phyloP scores from a whole-genome alignment of 2,797 vertebrate genomes.

The Ptychobarbus kaznakovi region DNA sequence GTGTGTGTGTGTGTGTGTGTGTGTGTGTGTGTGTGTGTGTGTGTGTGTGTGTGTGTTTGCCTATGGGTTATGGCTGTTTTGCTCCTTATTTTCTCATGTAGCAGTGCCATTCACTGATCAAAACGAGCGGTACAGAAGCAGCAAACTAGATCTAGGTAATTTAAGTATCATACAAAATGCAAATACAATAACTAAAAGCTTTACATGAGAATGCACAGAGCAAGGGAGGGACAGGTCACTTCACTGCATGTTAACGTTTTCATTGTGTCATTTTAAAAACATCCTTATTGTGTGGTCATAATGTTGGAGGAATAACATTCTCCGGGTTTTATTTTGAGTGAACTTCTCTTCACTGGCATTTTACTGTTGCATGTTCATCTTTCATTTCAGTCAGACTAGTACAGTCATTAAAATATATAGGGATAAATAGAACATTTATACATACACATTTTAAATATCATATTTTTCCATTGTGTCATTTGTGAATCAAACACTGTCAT shows the following conservation, averaged over 20 bases:
- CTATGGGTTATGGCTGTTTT: background rate
- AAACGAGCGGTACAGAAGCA: background rate
- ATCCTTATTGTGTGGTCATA: background rate
- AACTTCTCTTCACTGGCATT: background rate
- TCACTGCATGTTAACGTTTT: background rate
- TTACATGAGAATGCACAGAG: background rate
- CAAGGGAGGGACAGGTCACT: background rate
- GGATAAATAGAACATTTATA: background rate
- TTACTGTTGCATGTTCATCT: background rate
- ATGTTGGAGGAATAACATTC: background rate
- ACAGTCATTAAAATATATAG: background rate
- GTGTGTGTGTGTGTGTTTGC: background rate
- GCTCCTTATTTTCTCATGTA: conserved; percentile 4
- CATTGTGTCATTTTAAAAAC: background rate
- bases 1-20: background rate
- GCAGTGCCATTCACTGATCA: conserved; percentile 2
- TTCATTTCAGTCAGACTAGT: background rate
- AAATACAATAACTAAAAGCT: background rate
- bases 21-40: conserved; percentile 17
- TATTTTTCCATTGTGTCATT: background rate
- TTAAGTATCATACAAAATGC: background rate
- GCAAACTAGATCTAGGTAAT: background rate
- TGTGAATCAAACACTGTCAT: background rate
- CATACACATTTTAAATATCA: background rate
- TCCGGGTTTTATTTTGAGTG: background rate